A percentile compares a stretch with the other conserved stretches of the same genome.
phyloP scores from a whole-genome alignment of 2,113 vertebrate species.

The Triplophysa dalaica region DNA sequence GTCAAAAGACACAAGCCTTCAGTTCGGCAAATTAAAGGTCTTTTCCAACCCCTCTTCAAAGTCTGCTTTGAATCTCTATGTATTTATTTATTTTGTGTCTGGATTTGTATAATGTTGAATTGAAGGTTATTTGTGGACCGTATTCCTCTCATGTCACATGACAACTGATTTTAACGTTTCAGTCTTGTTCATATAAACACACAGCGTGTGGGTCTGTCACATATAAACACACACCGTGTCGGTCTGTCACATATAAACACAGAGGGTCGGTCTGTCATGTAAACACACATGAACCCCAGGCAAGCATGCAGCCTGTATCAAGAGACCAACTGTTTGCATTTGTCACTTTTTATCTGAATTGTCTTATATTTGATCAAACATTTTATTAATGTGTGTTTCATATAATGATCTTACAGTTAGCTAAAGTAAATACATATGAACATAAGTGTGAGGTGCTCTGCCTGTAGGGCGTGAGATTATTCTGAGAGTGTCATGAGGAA shows the following conservation, averaged over 20 bases:
- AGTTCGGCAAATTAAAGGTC: constrained; percentile 43
- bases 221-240: background rate
- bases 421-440: no score
- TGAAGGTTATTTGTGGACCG: background rate
- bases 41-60: constrained; percentile 16
- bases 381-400: no score
- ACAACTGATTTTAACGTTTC: background rate
- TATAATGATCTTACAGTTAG: no score
- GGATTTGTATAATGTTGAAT: constrained; percentile 17
- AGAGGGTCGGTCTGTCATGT: background rate
- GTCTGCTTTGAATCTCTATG: background rate
- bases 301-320: no score
- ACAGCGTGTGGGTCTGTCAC: no score
- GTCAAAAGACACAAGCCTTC: constrained; percentile 35
- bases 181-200: background rate
- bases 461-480: background rate
- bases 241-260: background rate
- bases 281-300: background rate
- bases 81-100: constrained; percentile 20
- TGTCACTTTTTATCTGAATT: no score
- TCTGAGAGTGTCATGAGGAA: constrained; percentile 16
- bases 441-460: background rate
- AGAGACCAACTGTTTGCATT: no score
- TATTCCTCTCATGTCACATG: background rate
- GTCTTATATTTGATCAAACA: no score